Base-by-base conservation (phyloP, 1,140 invertebrate species). In the Thrips palmi region DNA sequence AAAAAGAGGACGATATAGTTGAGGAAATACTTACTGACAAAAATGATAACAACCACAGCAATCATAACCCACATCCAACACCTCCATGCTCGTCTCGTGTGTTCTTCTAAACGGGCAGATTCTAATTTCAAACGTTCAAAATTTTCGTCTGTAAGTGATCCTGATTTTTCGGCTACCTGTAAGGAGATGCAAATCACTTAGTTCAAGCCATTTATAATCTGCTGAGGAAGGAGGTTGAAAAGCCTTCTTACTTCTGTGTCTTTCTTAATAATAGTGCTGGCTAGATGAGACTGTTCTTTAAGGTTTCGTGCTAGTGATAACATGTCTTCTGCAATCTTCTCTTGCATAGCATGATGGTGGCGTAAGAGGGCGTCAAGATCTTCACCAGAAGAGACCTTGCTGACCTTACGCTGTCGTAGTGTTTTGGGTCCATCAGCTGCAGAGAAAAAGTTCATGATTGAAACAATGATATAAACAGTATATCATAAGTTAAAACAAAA, bases 61-160 rank as follows among this genome's bases (percentile, higher is more conserved):
- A 94, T 60, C 74, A 89, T 80, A 5, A 91, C 52, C 85, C 85
- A 91, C 40, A 93, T 70, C 84, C 86, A 92, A 59, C 87, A 93
- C 52, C 85, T 85, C 68, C 84, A 92, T 1, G 79, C 79, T 42
- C 78, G 76, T 44, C 72, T 71, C 15, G 80, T 88, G 55, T 88
- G 85, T 43, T 81, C 79, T 49, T 78, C 71, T 18, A 96, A 58
- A 51, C 78, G 74, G 6, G 78, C 69, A 7, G 81, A 79, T 59
- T 92, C 85, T 31, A 66, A 65, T 55, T 80, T 73, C 35, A 96
- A 59, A 33, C 77, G 78, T 14, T 53, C 52, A 46, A 77, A 60
- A 56, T 93, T 92, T 2, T 61, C 58, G 44, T 91, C 84, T 0
- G 85, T 78, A 35, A 88, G 52, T 40, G 73, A 67, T 21, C 75